Evolutionary conservation across 2,797 vertebrate species (phyloP).

Genomic region (Rhynchonycteris naso): DNA sequence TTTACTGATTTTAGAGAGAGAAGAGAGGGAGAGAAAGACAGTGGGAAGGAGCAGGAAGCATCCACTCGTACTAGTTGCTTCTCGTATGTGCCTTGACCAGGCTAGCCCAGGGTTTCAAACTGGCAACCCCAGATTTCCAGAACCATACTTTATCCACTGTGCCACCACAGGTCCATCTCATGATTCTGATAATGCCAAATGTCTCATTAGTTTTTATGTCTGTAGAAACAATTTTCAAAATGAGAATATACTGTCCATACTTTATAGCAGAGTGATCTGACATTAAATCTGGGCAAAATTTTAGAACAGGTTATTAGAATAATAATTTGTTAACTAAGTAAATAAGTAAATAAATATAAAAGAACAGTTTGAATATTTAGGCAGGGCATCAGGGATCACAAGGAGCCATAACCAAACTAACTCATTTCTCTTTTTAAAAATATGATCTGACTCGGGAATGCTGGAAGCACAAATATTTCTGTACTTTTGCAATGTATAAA

Average conservation of each 20-base stretch:
- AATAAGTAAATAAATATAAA: neutral
- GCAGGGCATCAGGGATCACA: neutral
- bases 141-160: too few species aligned
- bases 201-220: neutral
- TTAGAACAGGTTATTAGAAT: neutral
- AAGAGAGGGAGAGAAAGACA: too few species aligned
- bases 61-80: too few species aligned
- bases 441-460: neutral
- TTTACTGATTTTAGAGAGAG: too few species aligned
- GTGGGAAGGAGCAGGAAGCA: too few species aligned
- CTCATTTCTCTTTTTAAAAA: neutral
- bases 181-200: constrained; percentile 12
- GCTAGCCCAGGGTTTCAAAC: too few species aligned
- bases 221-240: constrained; percentile 11
- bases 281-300: neutral
- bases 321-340: neutral
- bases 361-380: neutral
- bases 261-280: neutral
- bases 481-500: neutral
- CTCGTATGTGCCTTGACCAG: too few species aligned
- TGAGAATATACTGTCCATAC: neutral
- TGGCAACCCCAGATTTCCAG: too few species aligned
- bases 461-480: neutral
- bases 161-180: neutral
- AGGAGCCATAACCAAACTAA: neutral